Evolutionary conservation across 2,113 vertebrate species (phyloP).

Genomic region (Atlantisia rogersi): DNA sequence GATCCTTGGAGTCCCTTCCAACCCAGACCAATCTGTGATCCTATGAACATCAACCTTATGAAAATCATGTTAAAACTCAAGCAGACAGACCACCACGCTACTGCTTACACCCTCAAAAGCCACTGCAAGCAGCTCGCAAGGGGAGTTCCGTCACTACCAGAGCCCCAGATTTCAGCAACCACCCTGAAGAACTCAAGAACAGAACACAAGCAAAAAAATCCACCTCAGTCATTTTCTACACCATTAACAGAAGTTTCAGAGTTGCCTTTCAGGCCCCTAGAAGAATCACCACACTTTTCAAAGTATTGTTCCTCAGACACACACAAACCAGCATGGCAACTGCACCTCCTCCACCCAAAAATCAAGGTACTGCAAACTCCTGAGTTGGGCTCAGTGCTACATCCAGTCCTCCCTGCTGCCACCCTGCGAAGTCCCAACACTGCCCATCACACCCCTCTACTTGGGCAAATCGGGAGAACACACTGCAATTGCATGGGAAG

Average conservation of each 20-base stretch:
- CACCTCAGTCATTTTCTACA: not conserved
- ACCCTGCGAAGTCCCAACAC: not conserved
- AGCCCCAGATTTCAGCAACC: not conserved
- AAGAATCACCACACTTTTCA: not conserved
- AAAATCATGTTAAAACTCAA: not conserved
- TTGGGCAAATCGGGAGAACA: too few species aligned
- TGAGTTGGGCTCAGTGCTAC: not conserved
- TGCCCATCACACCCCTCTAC: not conserved
- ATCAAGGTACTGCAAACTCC: not conserved
- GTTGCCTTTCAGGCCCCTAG: not conserved
- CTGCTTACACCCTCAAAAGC: not conserved
- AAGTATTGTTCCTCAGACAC: not conserved
- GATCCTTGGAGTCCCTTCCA: too few species aligned
- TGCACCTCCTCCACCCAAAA: not conserved
- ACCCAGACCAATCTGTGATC: too few species aligned
- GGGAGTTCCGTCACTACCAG: not conserved
- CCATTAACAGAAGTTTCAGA: not conserved
- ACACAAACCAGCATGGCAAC: not conserved
- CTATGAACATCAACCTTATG: not conserved
- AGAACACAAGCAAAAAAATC: not conserved
- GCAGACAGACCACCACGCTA: not conserved
- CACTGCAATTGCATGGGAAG: not conserved
- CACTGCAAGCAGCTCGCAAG: not conserved
- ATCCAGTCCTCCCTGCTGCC: not conserved
- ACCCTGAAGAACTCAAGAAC: not conserved